These are phyloP conservation scores for Monopterus albus DNA, from an alignment of 2,113 vertebrate species.

Conservation along the genomic window DNA sequence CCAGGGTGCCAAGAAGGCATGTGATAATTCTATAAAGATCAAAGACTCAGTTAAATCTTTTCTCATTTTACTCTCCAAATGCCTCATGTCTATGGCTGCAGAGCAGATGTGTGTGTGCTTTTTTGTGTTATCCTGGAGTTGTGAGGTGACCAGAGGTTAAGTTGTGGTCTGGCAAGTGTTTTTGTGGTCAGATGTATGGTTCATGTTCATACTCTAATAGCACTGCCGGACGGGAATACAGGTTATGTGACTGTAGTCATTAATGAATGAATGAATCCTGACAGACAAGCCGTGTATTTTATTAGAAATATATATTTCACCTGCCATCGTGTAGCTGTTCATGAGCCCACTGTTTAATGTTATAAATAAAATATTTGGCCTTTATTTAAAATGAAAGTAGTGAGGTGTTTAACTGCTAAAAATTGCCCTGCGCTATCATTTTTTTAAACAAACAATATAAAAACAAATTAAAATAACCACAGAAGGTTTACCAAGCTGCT, in stretches of 20 bases:
- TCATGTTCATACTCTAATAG: slow-evolving; percentile 24
- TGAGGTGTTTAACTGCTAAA: slow-evolving; percentile 32
- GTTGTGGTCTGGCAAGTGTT: slow-evolving; percentile 39
- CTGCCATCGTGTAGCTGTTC: background rate
- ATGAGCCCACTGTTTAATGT: too few relatives aligned
- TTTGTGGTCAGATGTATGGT: slow-evolving; percentile 56
- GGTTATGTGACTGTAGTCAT: slow-evolving; percentile 28
- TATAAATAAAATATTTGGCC: too few relatives aligned
- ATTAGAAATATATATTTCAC: slow-evolving; percentile 32
- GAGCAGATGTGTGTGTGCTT: slow-evolving; percentile 23
- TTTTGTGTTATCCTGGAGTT: slow-evolving; percentile 17
- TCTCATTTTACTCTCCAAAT: slow-evolving; percentile 69
- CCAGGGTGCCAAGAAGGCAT: slow-evolving; percentile 73
- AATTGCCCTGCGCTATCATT: slow-evolving; percentile 20
- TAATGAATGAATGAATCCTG: slow-evolving; percentile 43
- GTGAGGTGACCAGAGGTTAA: slow-evolving; percentile 47
- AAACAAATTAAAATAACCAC: background rate
- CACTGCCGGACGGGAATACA: slow-evolving; percentile 12
- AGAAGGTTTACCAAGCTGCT: slow-evolving; percentile 47
- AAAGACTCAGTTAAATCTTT: slow-evolving; percentile 76
- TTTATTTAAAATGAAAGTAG: slow-evolving; percentile 33
- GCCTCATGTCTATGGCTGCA: slow-evolving; percentile 55
- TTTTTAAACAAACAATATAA: slow-evolving; percentile 22
- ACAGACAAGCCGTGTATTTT: slow-evolving; percentile 15
- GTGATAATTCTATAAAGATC: slow-evolving; percentile 78